phyloP scores from a whole-genome alignment of 2,797 vertebrate species.

The Diceros bicornis region DNA sequence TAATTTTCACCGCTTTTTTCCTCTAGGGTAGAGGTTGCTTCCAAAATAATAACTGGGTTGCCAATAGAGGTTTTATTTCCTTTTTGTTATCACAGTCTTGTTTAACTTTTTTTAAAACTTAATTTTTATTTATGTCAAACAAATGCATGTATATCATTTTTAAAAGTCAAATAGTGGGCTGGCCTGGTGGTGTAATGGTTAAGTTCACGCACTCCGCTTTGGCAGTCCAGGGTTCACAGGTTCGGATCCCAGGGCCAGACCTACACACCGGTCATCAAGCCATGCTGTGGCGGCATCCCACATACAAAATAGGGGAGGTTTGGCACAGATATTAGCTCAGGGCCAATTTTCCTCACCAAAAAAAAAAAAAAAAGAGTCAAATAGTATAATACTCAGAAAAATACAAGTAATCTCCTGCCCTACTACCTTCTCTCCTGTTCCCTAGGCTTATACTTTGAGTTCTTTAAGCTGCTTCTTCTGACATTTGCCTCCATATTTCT shows the following conservation, averaged over 20 bases:
- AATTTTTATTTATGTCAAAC: conserved; percentile 37
- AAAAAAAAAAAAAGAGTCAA: too few relatives aligned
- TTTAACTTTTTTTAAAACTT: conserved; percentile 1
- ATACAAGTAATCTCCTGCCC: neutral
- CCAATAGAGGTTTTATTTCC: neutral
- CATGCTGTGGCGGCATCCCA: too few relatives aligned
- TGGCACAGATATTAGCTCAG: too few relatives aligned
- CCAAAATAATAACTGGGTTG: conserved; percentile 57
- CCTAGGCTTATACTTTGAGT: neutral
- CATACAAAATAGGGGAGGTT: too few relatives aligned
- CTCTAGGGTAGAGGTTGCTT: neutral
- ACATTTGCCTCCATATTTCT: conserved; percentile 41
- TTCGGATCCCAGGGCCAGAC: too few relatives aligned
- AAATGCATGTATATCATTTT: conserved; percentile 15
- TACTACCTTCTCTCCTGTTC: neutral
- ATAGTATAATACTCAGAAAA: conserved; percentile 14
- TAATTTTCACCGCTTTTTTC: conserved; percentile 29
- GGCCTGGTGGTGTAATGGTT: too few relatives aligned
- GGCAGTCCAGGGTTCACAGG: too few relatives aligned
- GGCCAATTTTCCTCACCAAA: too few relatives aligned
- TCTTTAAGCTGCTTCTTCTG: conserved; percentile 43
- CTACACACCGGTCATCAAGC: too few relatives aligned
- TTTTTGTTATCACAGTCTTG: neutral
- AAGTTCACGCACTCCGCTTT: too few relatives aligned
- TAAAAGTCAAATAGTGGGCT: neutral